Percentiles rank a stretch among this genome's conserved stretches.
phyloP scores from a whole-genome alignment of 2,888 invertebrate genomes.

The Epistrophella euchroma region DNA sequence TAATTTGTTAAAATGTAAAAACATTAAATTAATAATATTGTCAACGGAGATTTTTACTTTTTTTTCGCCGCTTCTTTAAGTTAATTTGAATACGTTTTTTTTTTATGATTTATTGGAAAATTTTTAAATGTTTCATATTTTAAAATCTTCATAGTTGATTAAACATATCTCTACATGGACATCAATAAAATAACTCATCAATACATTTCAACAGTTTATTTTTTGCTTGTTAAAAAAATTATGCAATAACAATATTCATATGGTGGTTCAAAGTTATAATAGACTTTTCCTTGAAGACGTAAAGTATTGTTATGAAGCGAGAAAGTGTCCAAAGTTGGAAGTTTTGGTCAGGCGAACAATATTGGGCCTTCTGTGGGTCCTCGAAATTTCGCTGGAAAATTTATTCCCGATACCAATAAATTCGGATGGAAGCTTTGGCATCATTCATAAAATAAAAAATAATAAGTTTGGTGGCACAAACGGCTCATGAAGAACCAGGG shows the following conservation, averaged over 20 bases:
- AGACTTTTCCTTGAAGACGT: too few relatives aligned
- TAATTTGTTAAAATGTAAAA: slow-evolving; percentile 21
- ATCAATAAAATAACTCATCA: slow-evolving; percentile 67
- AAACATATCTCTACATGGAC: slow-evolving; percentile 35
- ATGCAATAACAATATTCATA: background rate
- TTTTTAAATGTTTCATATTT: slow-evolving; percentile 47
- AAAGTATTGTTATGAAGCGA: too few relatives aligned
- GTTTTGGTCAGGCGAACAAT: too few relatives aligned
- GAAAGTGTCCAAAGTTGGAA: too few relatives aligned
- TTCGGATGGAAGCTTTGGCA: too few relatives aligned
- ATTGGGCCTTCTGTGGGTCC: too few relatives aligned
- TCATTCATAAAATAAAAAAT: too few relatives aligned
- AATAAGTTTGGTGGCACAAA: too few relatives aligned
- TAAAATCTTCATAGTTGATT: slow-evolving; percentile 52
- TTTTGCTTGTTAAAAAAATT: background rate
- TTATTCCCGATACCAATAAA: too few relatives aligned
- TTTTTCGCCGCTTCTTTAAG: slow-evolving; percentile 19
- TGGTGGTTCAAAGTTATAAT: too few relatives aligned
- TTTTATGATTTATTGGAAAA: slow-evolving; percentile 36
- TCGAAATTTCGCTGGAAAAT: too few relatives aligned
- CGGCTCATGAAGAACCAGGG: too few relatives aligned
- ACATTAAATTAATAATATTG: slow-evolving; percentile 10
- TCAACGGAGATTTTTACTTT: slow-evolving; percentile 20
- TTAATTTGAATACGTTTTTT: slow-evolving; percentile 31
- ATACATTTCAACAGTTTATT: background rate